Base-by-base conservation (phyloP, 2,888 invertebrate genomes). In the Calameuta filiformis region DNA sequence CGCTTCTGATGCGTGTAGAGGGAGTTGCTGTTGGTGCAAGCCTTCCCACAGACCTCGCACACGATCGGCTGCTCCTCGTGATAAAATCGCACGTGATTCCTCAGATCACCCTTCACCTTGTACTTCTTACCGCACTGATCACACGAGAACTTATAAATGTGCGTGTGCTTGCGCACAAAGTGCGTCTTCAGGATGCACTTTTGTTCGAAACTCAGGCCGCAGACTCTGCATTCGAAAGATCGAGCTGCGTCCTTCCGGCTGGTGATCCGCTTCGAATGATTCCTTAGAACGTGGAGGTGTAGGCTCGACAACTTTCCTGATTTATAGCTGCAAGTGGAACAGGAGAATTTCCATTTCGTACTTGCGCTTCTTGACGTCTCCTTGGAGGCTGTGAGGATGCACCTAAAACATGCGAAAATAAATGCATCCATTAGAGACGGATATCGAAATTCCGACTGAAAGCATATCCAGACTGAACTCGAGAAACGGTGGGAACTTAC, bases 31-130 rank as follows among this genome's bases (percentile, higher is more conserved):
- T 78, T 75, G 30, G 73, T 68, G 12, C 78, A 78, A 1, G 73
- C 75, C 75, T 35, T 81, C n/a, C 79, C 80, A n/a, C 81, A 81
- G 12, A 80, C 73, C n/a, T 81, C 79, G 37, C 81, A 87, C 6
- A 85, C 81, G 0, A 84, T 79, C 0, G 82, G 82, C 23, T 83
- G 81, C 69, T 85, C 83, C 35, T 81, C 80, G 74, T 85, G 85
- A 73, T 77, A 81, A 69, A 86, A 83, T 40, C 84, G 76, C 15
- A 86, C 76, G 73, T 86, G 86, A 76, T 85, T 86, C 34, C 83
- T 85, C 23, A 86, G 74, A 75, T 85, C 85, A 3, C 82, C 79
- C 40, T 81, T 84, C 9, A 86, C 80, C 76, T 86, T 84, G 75
- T 81, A 86, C 37, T 83, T 82, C 33, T 84, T 85, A 0, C 35